phyloP scores from a whole-genome alignment of 2,888 invertebrate species.

The Dasypogon diadema region DNA sequence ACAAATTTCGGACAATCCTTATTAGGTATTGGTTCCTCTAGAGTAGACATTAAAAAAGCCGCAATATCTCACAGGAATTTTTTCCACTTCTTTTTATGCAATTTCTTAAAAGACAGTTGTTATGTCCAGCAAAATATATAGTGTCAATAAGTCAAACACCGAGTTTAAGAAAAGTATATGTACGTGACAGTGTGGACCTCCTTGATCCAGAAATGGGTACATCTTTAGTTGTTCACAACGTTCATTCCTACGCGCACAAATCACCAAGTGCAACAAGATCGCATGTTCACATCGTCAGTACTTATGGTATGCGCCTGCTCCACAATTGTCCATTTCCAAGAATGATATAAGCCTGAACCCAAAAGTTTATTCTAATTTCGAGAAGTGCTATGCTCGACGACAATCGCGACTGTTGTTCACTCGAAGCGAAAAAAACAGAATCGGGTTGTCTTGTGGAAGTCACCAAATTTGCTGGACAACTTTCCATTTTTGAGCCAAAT shows the following conservation, averaged over 20 bases:
- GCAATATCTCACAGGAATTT: not conserved
- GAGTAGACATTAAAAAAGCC: not conserved
- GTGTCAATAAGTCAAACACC: not conserved
- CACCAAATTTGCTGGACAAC: slow-evolving; percentile 18
- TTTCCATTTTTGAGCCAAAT: slow-evolving; percentile 20
- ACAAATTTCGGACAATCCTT: not conserved
- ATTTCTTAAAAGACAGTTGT: not conserved
- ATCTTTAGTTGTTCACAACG: slow-evolving; percentile 21
- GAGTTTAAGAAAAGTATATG: not conserved
- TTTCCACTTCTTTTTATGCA: not conserved
- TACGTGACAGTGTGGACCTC: slow-evolving; percentile 23
- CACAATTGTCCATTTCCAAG: slow-evolving; percentile 29
- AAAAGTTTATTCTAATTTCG: slow-evolving; percentile 32
- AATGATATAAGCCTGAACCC: slow-evolving; percentile 25
- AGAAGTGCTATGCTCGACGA: not conserved
- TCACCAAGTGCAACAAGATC: slow-evolving; percentile 27
- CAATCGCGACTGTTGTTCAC: slow-evolving; percentile 12
- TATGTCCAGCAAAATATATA: not conserved
- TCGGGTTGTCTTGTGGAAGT: not conserved
- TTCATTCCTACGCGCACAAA: not conserved
- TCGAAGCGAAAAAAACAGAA: slow-evolving; percentile 1
- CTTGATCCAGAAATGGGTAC: slow-evolving; percentile 45
- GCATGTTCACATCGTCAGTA: not conserved
- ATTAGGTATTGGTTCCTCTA: slow-evolving; percentile 2
- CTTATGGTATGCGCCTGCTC: not conserved